Evolutionary conservation across 2,888 invertebrate species (phyloP).

Genomic region (Lepas anatifera): DNA sequence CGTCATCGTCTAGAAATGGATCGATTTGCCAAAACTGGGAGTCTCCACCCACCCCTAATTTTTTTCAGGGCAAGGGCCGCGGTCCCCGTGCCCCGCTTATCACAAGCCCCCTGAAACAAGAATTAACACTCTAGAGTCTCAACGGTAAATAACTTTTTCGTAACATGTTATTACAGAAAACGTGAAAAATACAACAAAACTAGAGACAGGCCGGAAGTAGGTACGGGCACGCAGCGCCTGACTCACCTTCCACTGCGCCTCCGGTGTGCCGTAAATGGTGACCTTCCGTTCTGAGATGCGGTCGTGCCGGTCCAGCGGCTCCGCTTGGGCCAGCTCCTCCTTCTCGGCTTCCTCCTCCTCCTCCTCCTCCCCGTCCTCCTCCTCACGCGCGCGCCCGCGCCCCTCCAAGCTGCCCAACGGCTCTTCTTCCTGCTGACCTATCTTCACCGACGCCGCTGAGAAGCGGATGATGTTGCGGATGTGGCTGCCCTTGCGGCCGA

Average conservation of each 20-base stretch:
- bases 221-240: not conserved
- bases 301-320: not conserved
- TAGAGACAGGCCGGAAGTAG: too few species aligned
- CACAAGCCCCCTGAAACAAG: too few species aligned
- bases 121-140: too few species aligned
- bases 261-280: slow-evolving; percentile 86
- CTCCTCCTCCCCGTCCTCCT: not conserved
- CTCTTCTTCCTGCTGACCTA: slow-evolving; percentile 73
- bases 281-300: slow-evolving; percentile 57
- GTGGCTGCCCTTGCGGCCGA: slow-evolving; percentile 93
- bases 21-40: too few species aligned
- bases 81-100: too few species aligned
- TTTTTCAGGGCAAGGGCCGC: too few species aligned
- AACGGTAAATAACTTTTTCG: too few species aligned
- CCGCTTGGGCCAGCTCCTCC: not conserved
- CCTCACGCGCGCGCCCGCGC: not conserved
- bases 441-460: slow-evolving; percentile 88
- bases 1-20: too few species aligned
- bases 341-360: too few species aligned
- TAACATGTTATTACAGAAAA: too few species aligned
- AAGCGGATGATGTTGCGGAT: slow-evolving; percentile 94
- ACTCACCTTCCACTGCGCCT: slow-evolving; percentile 87
- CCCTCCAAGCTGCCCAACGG: slow-evolving; percentile 34
- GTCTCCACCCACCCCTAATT: too few species aligned
- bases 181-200: too few species aligned